phyloP scores from a whole-genome alignment of 2,113 vertebrate genomes.

The Erythrolamprus reginae region DNA sequence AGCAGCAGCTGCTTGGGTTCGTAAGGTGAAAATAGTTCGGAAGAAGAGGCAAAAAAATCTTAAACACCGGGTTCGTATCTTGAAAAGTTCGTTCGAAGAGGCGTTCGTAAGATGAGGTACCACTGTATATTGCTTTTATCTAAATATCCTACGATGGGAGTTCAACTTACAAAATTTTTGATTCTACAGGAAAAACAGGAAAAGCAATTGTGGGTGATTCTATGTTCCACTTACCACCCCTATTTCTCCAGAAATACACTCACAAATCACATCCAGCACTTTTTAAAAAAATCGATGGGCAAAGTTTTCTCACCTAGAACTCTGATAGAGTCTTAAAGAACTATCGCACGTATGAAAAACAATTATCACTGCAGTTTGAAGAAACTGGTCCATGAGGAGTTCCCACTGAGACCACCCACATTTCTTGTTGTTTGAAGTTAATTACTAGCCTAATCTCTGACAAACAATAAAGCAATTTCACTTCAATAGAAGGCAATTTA shows the following conservation, averaged over 20 bases:
- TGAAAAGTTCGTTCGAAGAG: no score
- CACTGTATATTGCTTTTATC: no score
- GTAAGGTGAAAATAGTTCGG: no score
- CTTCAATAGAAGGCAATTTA: slow-evolving; percentile 34
- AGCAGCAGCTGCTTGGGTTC: no score
- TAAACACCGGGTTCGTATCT: no score
- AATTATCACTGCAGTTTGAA: slow-evolving; percentile 51
- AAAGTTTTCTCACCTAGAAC: slow-evolving; percentile 21
- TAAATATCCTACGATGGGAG: neutral
- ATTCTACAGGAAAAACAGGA: neutral
- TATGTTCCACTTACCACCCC: neutral
- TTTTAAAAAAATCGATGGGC: slow-evolving; percentile 23
- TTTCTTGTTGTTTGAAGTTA: slow-evolving; percentile 57
- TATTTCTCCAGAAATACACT: neutral
- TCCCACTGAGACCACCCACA: slow-evolving; percentile 42
- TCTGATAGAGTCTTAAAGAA: slow-evolving; percentile 43
- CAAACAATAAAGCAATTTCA: slow-evolving; percentile 36
- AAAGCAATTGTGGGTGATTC: neutral
- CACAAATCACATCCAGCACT: slow-evolving; percentile 19
- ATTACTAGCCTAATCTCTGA: slow-evolving; percentile 50
- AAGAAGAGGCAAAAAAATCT: no score
- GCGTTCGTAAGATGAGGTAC: no score
- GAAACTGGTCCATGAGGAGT: slow-evolving; percentile 43
- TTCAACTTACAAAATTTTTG: neutral
- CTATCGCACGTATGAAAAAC: slow-evolving; percentile 29